Base-by-base conservation (phyloP, 2,797 vertebrate genomes). In the Hapalemur alaotrensis region DNA sequence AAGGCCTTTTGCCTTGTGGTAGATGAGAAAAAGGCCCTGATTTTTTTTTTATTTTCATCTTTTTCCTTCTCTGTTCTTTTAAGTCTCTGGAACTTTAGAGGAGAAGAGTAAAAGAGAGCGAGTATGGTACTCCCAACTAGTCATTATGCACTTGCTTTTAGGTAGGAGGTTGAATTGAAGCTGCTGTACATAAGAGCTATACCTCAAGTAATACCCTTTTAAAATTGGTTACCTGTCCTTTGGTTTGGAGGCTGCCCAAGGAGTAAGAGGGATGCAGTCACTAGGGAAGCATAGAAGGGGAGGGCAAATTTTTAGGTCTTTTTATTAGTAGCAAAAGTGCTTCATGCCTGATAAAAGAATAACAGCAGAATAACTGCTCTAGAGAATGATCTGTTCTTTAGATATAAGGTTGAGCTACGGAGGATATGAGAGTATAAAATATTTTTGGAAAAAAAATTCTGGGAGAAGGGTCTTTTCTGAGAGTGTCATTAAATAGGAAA, bases 381-480 rank as follows among this genome's bases (percentile, higher is more conserved):
- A 81, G 30, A 89, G 46, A 82, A 20, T 84, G 12, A 11, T 57
- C 30, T 73, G 9, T 83, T 93, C 82, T 95, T 93, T 73, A 67
- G 52, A 41, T 94, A 23, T 4, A 43, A 87, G 46, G 14, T 72
- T 84, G n/a, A 86, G 35, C 15, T 91, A 6, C 50, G 75, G 72
- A 88, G 59, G 28, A 73, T 96, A 75, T 72, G 38, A 83, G 54
- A 90, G 17, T 54, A 69, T 70, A 48, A 93, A 94, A 86, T 83
- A 70, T 46, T 92, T 93, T 94, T 96, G 32, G 81, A 89, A 65
- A 32, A 96, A 83, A 91, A 95, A 48, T 82, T 92, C 41, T 32
- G 22, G 43, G 65, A 78, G 50, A 79, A 89, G 52, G 3, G 18
- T 52, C 63, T 93, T 95, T 95, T 95, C n/a, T 92, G 52, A 93